Evolutionary conservation across 2,113 vertebrate genomes (phyloP), one percentile per base, ranked within the genome.

Genomic region (Gadus chalcogrammus): DNA sequence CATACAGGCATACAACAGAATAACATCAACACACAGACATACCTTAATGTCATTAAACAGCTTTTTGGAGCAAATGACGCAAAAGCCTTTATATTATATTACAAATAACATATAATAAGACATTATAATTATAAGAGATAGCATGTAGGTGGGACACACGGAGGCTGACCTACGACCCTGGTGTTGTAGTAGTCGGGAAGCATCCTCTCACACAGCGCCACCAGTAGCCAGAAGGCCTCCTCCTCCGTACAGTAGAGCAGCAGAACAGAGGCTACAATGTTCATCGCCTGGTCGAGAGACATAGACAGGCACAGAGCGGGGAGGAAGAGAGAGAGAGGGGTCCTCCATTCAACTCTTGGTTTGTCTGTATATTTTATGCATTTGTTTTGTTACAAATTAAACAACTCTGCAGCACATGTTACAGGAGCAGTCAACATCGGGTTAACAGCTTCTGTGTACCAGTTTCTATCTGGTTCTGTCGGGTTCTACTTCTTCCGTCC

Each of bases 181-280:
- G 95, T 98, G 87, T 99, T 98, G 91, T 99, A 99, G 87, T 99
- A 99, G 88, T 99, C 97, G 0, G 96, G 97, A 70, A 99, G 88
- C 95, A 98, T 98, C 3, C 96, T 90, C 79, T 99, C 97, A 52
- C 97, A 99, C 12, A 99, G 91, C 8, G 97, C 94, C 84, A 98
- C 96, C 64, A 99, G 86, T 75, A 99, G 92, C 97, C 97, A 99
- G 89, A 99, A 99, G 58, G 97, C 96, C 72, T 97, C 93, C 13
- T 99, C 97, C 83, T 99, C 97, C 0, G 92, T 96, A 79, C 95
- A 95, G 66, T 98, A 99, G 0, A 99, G 92, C 85, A 99, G 77
- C 63, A 99, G 86, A 17, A 99, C 97, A 0, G 97, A 99, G 0
- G 97, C 98, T 42, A 99, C 97, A 0, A 99, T 99, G 90, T 99